phyloP scores from a whole-genome alignment of 2,113 vertebrate species.

The Pantherophis guttatus region DNA sequence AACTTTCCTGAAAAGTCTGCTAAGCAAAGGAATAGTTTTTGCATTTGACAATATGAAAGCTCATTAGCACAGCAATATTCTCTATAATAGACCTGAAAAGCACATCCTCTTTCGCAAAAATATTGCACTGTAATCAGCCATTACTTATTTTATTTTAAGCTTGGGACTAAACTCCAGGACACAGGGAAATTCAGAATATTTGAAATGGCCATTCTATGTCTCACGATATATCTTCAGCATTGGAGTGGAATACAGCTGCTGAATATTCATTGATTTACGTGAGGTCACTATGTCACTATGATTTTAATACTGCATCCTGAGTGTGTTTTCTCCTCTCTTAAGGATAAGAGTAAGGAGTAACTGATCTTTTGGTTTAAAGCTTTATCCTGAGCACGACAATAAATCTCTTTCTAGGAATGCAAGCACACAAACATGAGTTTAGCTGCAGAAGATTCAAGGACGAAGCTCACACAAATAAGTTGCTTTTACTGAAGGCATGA shows the following conservation, averaged over 20 bases:
- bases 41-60: background rate
- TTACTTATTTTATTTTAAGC: background rate
- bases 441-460: background rate
- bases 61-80: background rate
- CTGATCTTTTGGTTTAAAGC: background rate
- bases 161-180: background rate
- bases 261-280: background rate
- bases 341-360: background rate
- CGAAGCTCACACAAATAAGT: background rate
- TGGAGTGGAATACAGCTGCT: background rate
- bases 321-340: background rate
- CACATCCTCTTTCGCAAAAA: background rate
- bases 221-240: background rate
- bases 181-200: background rate
- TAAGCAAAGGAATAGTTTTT: background rate
- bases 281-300: background rate
- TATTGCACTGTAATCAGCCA: background rate
- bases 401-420: background rate
- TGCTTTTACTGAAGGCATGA: background rate
- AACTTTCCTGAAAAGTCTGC: background rate
- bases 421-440: background rate
- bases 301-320: background rate
- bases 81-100: background rate
- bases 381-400: background rate
- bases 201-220: background rate